Percentiles rank a stretch among this genome's conserved stretches.
phyloP scores from a whole-genome alignment of 2,113 vertebrate genomes.

The Cryptomyrus ogoouensis region DNA sequence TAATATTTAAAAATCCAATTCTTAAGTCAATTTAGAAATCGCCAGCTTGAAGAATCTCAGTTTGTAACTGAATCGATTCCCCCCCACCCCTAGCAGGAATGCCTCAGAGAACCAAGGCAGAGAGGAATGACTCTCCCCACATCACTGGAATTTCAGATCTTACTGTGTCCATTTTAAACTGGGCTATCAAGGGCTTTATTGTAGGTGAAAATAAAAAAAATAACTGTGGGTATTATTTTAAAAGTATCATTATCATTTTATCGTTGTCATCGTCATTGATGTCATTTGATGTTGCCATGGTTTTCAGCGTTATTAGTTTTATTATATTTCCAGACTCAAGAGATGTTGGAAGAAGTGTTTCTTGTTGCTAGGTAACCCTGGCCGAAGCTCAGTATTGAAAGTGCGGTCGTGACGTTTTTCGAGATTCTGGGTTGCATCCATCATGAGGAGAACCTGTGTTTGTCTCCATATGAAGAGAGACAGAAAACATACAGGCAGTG shows the following conservation, averaged over 20 bases:
- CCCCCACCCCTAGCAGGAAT: not conserved
- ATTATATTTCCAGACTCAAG: not conserved
- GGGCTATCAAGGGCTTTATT: not conserved
- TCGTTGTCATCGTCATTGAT: not conserved
- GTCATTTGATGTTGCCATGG: not conserved
- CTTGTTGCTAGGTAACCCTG: slow-evolving; percentile 22
- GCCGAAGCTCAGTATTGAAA: slow-evolving; percentile 3
- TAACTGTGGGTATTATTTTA: not conserved
- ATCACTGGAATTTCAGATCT: not conserved
- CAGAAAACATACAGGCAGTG: not conserved
- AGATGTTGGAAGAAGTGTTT: not conserved
- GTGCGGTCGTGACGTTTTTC: not conserved
- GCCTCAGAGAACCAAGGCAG: not conserved
- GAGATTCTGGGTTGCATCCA: not conserved
- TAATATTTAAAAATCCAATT: not conserved
- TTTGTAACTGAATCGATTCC: not conserved
- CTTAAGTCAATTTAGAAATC: not conserved
- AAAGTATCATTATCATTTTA: not conserved
- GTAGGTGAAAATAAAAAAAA: not conserved
- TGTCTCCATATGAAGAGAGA: not conserved
- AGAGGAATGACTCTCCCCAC: not conserved
- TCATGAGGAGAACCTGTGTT: not conserved
- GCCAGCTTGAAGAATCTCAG: not conserved
- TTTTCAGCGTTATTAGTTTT: not conserved
- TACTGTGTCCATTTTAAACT: not conserved